A percentile compares a stretch with the other conserved stretches of the same genome.
These are phyloP conservation scores for Tiliacea citrago DNA, from an alignment of 2,888 invertebrate genomes.

Conservation along the genomic window DNA sequence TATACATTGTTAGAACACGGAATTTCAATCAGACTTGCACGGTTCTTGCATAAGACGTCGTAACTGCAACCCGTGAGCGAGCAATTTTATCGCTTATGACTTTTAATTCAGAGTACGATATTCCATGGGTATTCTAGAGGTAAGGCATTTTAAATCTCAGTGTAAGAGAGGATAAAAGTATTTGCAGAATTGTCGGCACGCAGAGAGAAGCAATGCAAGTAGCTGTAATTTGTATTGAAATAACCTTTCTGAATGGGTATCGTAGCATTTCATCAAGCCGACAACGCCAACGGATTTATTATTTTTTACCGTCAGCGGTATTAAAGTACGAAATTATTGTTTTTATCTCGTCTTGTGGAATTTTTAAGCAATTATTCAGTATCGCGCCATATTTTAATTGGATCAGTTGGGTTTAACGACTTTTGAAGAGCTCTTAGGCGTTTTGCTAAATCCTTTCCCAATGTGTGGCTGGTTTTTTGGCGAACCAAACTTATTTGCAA, in stretches of 20 bases:
- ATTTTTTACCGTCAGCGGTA: slow-evolving; percentile 86
- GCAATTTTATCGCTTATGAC: slow-evolving; percentile 50
- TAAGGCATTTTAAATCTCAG: slow-evolving; percentile 67
- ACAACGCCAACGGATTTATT: slow-evolving; percentile 86
- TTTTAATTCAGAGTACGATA: slow-evolving; percentile 52
- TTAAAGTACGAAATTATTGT: slow-evolving; percentile 90
- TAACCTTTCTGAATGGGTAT: slow-evolving; percentile 88
- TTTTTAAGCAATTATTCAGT: slow-evolving; percentile 90
- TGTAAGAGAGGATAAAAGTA: slow-evolving; percentile 86
- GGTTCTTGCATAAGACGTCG: slow-evolving; percentile 44
- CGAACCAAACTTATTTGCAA: slow-evolving; percentile 52
- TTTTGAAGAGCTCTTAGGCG: slow-evolving; percentile 79
- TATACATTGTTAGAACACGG: slow-evolving; percentile 89
- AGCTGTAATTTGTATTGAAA: slow-evolving; percentile 90
- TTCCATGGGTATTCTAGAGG: slow-evolving; percentile 38
- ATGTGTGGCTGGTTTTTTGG: slow-evolving; percentile 65
- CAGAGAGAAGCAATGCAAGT: slow-evolving; percentile 87
- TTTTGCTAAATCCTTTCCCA: slow-evolving; percentile 71
- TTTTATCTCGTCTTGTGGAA: slow-evolving; percentile 88
- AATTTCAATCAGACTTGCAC: slow-evolving; percentile 87
- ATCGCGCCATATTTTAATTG: slow-evolving; percentile 87
- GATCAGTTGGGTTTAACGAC: slow-evolving; percentile 87
- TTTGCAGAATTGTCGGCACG: slow-evolving; percentile 89
- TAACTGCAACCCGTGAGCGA: slow-evolving; percentile 42
- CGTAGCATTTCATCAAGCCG: slow-evolving; percentile 87